Conservation (phyloP, 2,888 invertebrate genomes). For the Polyommatus icarus region DNA sequence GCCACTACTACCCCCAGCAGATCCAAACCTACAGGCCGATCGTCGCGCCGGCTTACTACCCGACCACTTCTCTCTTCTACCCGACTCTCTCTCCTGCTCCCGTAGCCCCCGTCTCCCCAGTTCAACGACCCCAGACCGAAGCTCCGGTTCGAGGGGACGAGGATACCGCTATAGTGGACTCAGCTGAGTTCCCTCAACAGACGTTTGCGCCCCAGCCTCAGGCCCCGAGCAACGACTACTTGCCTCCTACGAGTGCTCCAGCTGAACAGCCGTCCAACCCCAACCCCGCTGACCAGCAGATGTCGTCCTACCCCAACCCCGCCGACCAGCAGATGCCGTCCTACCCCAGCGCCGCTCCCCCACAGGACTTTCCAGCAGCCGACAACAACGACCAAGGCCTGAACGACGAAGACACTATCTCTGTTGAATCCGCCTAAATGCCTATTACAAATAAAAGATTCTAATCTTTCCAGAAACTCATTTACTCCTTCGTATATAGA, state of each 20-base stretch:
- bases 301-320: constrained; percentile 35
- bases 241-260: background rate
- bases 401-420: constrained; percentile 70
- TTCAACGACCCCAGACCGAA: constrained; percentile 39
- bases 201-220: constrained; percentile 39
- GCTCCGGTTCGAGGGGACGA: constrained; percentile 53
- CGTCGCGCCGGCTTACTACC: constrained; percentile 53
- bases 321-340: constrained; percentile 35
- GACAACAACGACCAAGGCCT: constrained; percentile 54
- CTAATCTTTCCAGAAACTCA: background rate
- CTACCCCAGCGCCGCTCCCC: constrained; percentile 44
- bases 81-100: constrained; percentile 49
- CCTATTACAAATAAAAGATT: background rate
- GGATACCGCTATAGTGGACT: constrained; percentile 67
- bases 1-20: constrained; percentile 51
- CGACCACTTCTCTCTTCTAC: constrained; percentile 52
- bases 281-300: constrained; percentile 30
- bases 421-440: constrained; percentile 65
- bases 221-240: constrained; percentile 40
- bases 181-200: constrained; percentile 56
- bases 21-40: constrained; percentile 52
- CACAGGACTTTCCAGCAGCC: constrained; percentile 54
- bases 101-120: constrained; percentile 42
- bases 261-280: constrained; percentile 34
- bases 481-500: background rate